A percentile compares a stretch with the other conserved stretches of the same genome.
phyloP scores from a whole-genome alignment of 1,140 invertebrate genomes.

The Halyomorpha halys region DNA sequence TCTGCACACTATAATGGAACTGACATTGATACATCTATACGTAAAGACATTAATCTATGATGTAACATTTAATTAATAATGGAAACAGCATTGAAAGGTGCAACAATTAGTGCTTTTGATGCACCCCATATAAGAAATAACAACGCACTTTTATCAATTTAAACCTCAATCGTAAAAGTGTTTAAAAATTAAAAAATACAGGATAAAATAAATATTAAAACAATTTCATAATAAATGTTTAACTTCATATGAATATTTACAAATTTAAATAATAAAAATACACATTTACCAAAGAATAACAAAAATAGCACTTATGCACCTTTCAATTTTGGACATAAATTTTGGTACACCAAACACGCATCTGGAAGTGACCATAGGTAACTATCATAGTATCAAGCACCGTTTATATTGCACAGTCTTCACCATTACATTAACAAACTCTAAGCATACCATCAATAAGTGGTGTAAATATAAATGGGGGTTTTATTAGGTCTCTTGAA shows the following conservation, averaged over 20 bases:
- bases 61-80: conserved; percentile 17
- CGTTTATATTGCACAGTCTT: conserved; percentile 27
- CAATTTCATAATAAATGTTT: conserved; percentile 16
- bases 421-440: conserved; percentile 18
- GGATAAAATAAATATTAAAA: conserved; percentile 13
- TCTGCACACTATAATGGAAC: conserved; percentile 8
- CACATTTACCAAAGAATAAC: conserved; percentile 5
- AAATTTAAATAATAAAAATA: conserved; percentile 18
- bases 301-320: conserved; percentile 19
- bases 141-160: conserved; percentile 1
- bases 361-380: conserved; percentile 23
- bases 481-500: conserved; percentile 14
- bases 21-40: conserved; percentile 13
- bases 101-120: conserved; percentile 8
- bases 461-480: conserved; percentile 15
- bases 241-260: conserved; percentile 8
- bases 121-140: conserved; percentile 7
- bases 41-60: conserved; percentile 12
- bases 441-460: conserved; percentile 13
- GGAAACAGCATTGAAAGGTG: conserved; percentile 18
- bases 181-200: conserved; percentile 10
- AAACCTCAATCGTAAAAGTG: conserved; percentile 2
- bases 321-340: conserved; percentile 21
- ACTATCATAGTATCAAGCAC: conserved; percentile 23
- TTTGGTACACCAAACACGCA: conserved; percentile 12